These are phyloP conservation scores for Oceanodroma tethys DNA, from an alignment of 2,113 vertebrate genomes.

Conservation along the genomic window DNA sequence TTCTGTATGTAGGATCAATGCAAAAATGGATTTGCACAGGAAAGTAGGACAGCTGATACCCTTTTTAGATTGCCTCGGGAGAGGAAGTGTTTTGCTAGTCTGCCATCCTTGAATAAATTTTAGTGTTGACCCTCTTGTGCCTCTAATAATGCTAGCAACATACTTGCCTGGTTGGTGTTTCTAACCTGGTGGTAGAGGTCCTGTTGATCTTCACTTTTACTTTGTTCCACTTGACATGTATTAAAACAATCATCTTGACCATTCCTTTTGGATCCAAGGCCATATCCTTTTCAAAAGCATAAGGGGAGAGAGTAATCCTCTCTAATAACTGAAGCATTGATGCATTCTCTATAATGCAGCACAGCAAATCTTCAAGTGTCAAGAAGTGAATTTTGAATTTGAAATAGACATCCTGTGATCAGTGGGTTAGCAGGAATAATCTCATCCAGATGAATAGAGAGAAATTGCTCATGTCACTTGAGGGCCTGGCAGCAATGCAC, in stretches of 20 bases:
- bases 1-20: neutral
- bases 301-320: neutral
- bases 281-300: neutral
- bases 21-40: neutral
- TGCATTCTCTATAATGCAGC: neutral
- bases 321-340: neutral
- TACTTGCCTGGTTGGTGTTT: neutral
- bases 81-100: neutral
- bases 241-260: neutral
- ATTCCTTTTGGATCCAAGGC: neutral
- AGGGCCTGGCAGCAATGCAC: neutral
- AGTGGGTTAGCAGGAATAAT: conserved; percentile 14
- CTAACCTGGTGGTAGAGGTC: neutral
- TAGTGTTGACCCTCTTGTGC: neutral
- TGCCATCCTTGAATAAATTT: neutral
- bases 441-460: neutral
- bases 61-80: neutral
- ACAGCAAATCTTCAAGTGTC: neutral
- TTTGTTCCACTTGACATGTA: neutral
- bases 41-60: neutral
- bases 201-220: neutral
- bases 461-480: conserved; percentile 6
- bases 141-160: neutral
- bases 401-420: conserved; percentile 15
- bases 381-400: neutral